A percentile compares a stretch with the other conserved stretches of the same genome.
These are phyloP conservation scores for Dicerorhinus sumatrensis DNA, from an alignment of 2,113 vertebrate species.

Conservation along the genomic window DNA sequence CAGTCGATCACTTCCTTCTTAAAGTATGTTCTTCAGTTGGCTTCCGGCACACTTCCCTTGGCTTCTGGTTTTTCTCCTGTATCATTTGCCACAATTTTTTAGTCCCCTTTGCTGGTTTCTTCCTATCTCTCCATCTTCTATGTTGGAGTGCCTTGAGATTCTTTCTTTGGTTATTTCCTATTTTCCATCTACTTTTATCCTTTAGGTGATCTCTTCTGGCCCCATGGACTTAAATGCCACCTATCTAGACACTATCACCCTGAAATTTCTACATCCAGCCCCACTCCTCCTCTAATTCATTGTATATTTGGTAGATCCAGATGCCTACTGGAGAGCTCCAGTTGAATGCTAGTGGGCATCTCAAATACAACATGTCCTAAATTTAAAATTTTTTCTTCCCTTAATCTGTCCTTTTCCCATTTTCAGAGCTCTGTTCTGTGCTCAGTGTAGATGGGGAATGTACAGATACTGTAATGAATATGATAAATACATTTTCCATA, in stretches of 20 bases:
- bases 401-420: not conserved
- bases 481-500: not conserved
- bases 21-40: not conserved
- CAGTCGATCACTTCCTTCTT: not conserved
- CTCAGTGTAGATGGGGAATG: not conserved
- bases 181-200: not conserved
- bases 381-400: not conserved
- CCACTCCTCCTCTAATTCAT: accelerated
- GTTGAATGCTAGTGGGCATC: not conserved
- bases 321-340: not conserved
- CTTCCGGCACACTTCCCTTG: not conserved
- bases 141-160: not conserved
- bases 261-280: not conserved
- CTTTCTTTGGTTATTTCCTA: not conserved
- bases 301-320: not conserved
- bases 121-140: not conserved
- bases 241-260: not conserved
- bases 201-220: not conserved
- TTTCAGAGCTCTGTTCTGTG: slow-evolving; percentile 9
- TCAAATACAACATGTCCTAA: not conserved
- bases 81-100: not conserved
- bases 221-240: not conserved
- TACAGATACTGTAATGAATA: not conserved
- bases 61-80: not conserved
- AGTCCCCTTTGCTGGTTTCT: not conserved